A percentile compares a stretch with the other conserved stretches of the same genome.
Conservation (phyloP, 2,113 vertebrate species). For the Paradoxurus hermaphroditus region DNA sequence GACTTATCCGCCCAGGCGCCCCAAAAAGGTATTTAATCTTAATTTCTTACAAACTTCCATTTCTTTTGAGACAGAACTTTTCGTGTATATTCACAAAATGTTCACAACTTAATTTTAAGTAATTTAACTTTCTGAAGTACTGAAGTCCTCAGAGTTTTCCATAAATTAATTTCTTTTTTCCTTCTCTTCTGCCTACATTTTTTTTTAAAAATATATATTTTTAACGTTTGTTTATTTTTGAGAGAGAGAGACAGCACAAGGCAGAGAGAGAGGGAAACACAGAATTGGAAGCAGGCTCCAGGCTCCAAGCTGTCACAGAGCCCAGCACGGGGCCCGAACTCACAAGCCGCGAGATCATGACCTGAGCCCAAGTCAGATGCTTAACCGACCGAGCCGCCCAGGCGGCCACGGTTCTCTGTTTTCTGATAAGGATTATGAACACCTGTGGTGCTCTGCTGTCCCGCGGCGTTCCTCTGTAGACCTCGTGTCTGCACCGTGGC, state of each 20-base stretch:
- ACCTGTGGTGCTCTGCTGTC: rapidly evolving
- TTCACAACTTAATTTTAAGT: background rate
- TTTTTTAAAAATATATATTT: background rate
- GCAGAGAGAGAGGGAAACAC: background rate
- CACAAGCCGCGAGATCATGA: background rate
- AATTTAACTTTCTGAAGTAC: background rate
- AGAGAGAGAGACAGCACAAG: background rate
- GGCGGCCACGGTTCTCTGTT: background rate
- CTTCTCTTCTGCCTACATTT: background rate
- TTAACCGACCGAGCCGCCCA: background rate
- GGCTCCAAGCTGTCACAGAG: too few species aligned
- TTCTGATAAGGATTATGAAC: rapidly evolving
- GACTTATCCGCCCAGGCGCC: too few species aligned
- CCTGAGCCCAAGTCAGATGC: background rate
- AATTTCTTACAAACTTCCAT: background rate
- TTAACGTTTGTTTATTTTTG: background rate
- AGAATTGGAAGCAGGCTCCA: too few species aligned
- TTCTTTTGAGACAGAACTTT: background rate
- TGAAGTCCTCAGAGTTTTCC: background rate
- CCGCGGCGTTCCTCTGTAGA: too few species aligned
- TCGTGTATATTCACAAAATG: background rate
- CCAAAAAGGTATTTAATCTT: background rate
- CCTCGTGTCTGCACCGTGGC: background rate
- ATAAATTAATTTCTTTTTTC: background rate
- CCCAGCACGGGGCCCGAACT: background rate